Evolutionary conservation across 2,888 invertebrate genomes (phyloP), one percentile per base, ranked within the genome.

Genomic region (Philereme transversata): DNA sequence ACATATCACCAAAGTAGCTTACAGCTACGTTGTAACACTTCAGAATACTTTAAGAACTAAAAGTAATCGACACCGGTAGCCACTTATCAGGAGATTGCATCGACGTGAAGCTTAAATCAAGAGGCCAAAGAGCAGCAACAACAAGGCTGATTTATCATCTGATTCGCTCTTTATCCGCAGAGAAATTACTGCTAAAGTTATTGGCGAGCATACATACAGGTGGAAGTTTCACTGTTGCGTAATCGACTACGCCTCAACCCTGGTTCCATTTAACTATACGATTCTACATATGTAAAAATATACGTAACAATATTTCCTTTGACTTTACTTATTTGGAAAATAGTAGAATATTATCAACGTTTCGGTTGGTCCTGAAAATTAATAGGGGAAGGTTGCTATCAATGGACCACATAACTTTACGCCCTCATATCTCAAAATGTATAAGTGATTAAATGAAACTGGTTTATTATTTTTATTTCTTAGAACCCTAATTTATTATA

Each of bases 91-190:
- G 35, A 8, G 40, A 36, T 53, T 44, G 44, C 49, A 54, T 51
- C 35, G 48, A 52, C n/a, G 40, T 8, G 45, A 36, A 34, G 6
- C 41, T 33, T 22, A 41, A 55, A 55, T 55, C 54, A 54, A 60
- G 55, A 51, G 36, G 50, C 54, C 54, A 54, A 60, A 60, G 54
- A 43, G 50, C 54, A 51, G n/a, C 46, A 45, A 10, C 22, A 55
- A 60, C 60, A 51, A 54, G 45, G 35, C 50, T 55, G 51, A 60
- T 54, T 60, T 60, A 60, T 55, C 46, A 45, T 33, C n/a, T 41
- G 46, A 35, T 51, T 55, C 41, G 52, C 52, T 34, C 48, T 52
- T 47, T 40, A 54, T 43, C 38, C 45, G 22, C 11, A 34, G 38
- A 54, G 49, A 33, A 36, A 51, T 50, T 47, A 52, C 48, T 47